A percentile compares a stretch with the other conserved stretches of the same genome.
Evolutionary conservation across 2,113 vertebrate species (phyloP).

Genomic region (Cyprinodon brontotheroides): DNA sequence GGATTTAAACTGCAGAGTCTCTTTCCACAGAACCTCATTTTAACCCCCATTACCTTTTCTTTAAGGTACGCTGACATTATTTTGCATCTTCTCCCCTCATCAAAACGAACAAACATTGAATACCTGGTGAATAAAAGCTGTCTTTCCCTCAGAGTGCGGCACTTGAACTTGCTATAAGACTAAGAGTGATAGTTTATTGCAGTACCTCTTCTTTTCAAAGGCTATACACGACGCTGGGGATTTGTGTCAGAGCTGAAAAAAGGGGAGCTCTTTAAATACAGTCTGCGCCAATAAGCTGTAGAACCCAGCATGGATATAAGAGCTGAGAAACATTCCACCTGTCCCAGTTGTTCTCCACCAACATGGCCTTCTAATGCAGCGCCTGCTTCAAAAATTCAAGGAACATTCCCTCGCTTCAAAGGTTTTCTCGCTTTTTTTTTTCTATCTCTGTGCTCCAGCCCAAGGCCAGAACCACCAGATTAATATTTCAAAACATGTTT

Average conservation of each 20-base stretch:
- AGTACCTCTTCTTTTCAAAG: conserved; percentile 72
- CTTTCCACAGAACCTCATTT: background rate
- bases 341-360: conserved; percentile 65
- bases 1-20: background rate
- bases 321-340: conserved; percentile 55
- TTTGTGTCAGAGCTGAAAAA: conserved; percentile 64
- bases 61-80: background rate
- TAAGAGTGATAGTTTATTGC: conserved; percentile 66
- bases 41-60: background rate
- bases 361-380: conserved; percentile 69
- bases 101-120: conserved; percentile 36
- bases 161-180: conserved; percentile 58
- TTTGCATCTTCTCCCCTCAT: conserved; percentile 44
- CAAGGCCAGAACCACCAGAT: conserved; percentile 79
- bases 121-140: conserved; percentile 29
- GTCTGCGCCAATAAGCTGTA: conserved; percentile 54
- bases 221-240: conserved; percentile 74
- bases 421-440: conserved; percentile 64
- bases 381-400: conserved; percentile 60
- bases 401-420: conserved; percentile 77
- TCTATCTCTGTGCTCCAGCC: conserved; percentile 76
- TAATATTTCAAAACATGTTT: conserved; percentile 81
- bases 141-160: conserved; percentile 41
- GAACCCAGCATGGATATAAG: conserved; percentile 37
- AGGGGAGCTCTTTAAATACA: conserved; percentile 65